Evolutionary conservation across 2,888 invertebrate genomes (phyloP), one percentile per base, ranked within the genome.

Genomic region (Neuroscelio doddi): DNA sequence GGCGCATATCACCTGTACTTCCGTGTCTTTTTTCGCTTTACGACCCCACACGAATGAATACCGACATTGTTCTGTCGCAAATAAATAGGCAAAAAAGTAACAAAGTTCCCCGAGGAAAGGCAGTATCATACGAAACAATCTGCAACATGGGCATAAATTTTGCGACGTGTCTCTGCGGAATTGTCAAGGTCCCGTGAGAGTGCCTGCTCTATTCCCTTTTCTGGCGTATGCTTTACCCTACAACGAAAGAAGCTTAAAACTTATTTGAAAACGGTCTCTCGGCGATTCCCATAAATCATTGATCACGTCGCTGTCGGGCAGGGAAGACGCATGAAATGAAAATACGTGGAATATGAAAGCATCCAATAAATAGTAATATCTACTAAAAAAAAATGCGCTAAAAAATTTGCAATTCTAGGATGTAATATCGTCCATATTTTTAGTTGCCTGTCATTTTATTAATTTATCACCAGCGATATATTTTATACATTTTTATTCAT

Each of bases 201-300:
- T 44, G 34, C 45, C 46, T 41, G 39, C 46, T 59, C 41, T 24
- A 47, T 64, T 57, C 49, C 55, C 44, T 63, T 63, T 67, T 50
- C 58, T 51, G 51, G 58, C 58, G 58, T 51, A 56, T 63, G 64
- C 49, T 59, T 59, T 44, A 41, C 63, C 49, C 59, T 56, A 69
- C 63, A 69, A 66, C 61, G 61, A 65, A 61, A 61, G 59, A 53
- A 66, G 61, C 65, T 66, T 69, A 66, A 69, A 69, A 69, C 63
- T 66, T 69, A 64, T 69, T 69, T 53, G 53, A 61, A 58, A 61
- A 45, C 55, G 63, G 61, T 61, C 63, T 69, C 59, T 27, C 63
- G 63, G 46, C 65, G 53, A 59, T 63, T 59, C 65, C 52, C 57
- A 69, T 69, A 66, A 69, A 69, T 69, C 69, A 69, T 66, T 69